Evolutionary conservation across 2,113 vertebrate genomes (phyloP).

Genomic region (Xiphias gladius): DNA sequence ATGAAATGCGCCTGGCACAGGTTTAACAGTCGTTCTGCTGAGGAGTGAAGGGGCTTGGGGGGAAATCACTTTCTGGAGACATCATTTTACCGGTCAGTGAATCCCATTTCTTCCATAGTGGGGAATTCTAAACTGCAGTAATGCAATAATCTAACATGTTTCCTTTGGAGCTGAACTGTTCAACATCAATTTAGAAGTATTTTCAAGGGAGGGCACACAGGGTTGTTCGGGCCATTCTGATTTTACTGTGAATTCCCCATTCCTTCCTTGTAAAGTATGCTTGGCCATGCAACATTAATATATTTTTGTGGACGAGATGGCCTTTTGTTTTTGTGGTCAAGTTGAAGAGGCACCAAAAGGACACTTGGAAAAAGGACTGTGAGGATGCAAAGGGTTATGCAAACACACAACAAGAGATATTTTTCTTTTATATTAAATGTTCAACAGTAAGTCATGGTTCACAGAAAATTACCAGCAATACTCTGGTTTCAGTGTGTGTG

Average conservation of each 20-base stretch:
- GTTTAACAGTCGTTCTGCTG: constrained; percentile 47
- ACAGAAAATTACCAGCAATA: constrained; percentile 18
- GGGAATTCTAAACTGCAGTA: constrained; percentile 54
- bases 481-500: neutral
- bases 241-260: constrained; percentile 31
- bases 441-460: constrained; percentile 3
- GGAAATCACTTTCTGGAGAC: constrained; percentile 56
- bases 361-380: constrained; percentile 6
- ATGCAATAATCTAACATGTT: constrained; percentile 63
- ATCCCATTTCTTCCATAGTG: constrained; percentile 52
- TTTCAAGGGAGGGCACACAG: constrained; percentile 49
- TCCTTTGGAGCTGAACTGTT: constrained; percentile 52
- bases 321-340: constrained; percentile 41
- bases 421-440: constrained; percentile 23
- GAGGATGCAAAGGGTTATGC: constrained; percentile 13
- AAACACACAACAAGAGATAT: constrained; percentile 20
- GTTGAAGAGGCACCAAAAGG: constrained; percentile 3
- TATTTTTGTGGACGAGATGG: constrained; percentile 20
- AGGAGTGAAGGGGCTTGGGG: constrained; percentile 18
- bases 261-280: constrained; percentile 16
- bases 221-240: constrained; percentile 26
- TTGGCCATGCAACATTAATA: constrained; percentile 46
- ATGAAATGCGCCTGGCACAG: constrained; percentile 52
- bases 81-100: constrained; percentile 71
- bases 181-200: constrained; percentile 52